Evolutionary conservation across 2,113 vertebrate genomes (phyloP).

Genomic region (Leptocoma aspasia): DNA sequence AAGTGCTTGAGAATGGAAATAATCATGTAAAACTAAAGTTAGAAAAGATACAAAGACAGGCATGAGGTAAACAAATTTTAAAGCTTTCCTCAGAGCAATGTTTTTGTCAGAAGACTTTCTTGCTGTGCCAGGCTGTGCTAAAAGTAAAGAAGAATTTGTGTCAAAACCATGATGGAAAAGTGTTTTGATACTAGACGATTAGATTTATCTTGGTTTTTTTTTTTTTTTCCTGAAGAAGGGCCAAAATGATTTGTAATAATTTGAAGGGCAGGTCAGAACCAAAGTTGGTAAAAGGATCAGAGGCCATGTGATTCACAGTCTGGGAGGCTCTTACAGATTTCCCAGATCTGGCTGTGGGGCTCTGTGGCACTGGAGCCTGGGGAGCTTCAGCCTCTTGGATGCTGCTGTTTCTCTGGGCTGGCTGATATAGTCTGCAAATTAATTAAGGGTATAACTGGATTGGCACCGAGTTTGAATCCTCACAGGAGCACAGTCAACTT

Average conservation of each 20-base stretch:
- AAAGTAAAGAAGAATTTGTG: not conserved
- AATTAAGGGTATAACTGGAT: not conserved
- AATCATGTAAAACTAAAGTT: not conserved
- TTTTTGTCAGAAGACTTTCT: not conserved
- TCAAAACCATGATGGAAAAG: not conserved
- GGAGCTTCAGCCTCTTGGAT: not conserved
- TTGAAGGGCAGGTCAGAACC: not conserved
- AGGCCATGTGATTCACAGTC: not conserved
- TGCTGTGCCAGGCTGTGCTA: not conserved
- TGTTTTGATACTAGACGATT: not conserved
- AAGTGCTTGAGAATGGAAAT: not conserved
- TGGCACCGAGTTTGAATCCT: not conserved
- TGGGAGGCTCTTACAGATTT: accelerated
- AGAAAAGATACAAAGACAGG: not conserved
- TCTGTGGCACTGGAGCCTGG: not conserved
- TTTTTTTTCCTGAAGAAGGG: not conserved
- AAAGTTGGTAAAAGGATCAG: not conserved
- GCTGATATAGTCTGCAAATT: not conserved
- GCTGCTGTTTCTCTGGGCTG: not conserved
- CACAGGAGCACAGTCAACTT: not conserved
- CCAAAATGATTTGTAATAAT: not conserved
- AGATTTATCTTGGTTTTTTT: not conserved
- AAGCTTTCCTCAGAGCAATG: not conserved
- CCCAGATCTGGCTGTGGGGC: not conserved
- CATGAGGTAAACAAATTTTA: not conserved